Evolutionary conservation across 2,888 invertebrate species (phyloP).

Genomic region (Napeogenes inachia): DNA sequence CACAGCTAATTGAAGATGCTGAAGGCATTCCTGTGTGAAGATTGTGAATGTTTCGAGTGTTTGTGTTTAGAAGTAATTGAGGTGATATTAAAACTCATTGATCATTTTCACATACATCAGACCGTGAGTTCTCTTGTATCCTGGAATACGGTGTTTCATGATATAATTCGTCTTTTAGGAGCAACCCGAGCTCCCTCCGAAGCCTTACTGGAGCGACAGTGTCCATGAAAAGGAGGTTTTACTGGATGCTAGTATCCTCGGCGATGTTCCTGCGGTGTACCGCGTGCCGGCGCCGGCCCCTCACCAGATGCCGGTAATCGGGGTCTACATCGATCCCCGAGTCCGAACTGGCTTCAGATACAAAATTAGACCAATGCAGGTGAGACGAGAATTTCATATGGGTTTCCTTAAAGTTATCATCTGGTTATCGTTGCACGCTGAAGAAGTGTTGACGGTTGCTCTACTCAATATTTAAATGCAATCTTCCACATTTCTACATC

Average conservation of each 20-base stretch:
- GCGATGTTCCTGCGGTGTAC: slow-evolving; percentile 82
- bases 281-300: slow-evolving; percentile 77
- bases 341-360: slow-evolving; percentile 86
- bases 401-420: slow-evolving; percentile 30
- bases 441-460: slow-evolving; percentile 69
- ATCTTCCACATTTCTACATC: slow-evolving; percentile 61
- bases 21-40: slow-evolving; percentile 26
- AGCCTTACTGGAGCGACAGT: slow-evolving; percentile 53
- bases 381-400: slow-evolving; percentile 56
- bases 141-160: too few species aligned
- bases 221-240: slow-evolving; percentile 55
- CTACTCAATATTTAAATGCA: slow-evolving; percentile 41
- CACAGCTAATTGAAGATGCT: slow-evolving; percentile 24
- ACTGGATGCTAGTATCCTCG: slow-evolving; percentile 78
- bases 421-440: slow-evolving; percentile 46
- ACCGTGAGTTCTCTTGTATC: too few species aligned
- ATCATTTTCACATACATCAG: not conserved
- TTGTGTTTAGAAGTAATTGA: slow-evolving; percentile 17
- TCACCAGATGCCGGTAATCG: slow-evolving; percentile 83
- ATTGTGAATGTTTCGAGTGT: slow-evolving; percentile 29
- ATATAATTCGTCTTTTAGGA: slow-evolving; percentile 45
- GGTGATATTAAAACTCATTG: slow-evolving; percentile 15
- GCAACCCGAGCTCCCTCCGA: slow-evolving; percentile 48
- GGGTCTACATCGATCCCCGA: slow-evolving; percentile 84
- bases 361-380: slow-evolving; percentile 81